Base-by-base conservation (phyloP, 2,113 vertebrate species). In the Anolis sagrei region DNA sequence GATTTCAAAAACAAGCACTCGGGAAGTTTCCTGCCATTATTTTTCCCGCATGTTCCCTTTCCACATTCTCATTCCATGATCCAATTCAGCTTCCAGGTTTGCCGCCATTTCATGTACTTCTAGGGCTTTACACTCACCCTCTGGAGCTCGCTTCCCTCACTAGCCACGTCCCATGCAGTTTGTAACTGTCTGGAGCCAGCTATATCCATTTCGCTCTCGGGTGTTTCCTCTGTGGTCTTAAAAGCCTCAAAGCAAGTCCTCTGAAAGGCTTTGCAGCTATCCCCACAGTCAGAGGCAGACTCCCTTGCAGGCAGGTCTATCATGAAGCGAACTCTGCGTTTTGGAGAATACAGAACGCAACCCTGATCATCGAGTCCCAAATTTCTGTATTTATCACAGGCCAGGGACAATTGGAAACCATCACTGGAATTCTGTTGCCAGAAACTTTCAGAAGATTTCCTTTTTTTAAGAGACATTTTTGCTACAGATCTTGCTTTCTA, bases 401-500 rank as follows among this genome's bases (percentile, higher is more conserved):
- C 89, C 13, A 75, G 7, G 58, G 72, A 83, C 29, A 87, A 69
- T 78, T 78, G 84, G 27, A 62, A 79, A 68, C 1, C 19, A 79
- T 92, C 88, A 14, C 51, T 64, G 64, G 85, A 61, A 36, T 92
- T 94, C 68, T 1, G 86, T 87, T 0, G 44, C 11, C 81, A 81
- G 39, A 88, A 80, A 80, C 89, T 90, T 62, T 92, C 90, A 19
- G 89, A 85, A 64, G 91, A 87, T 32, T 82, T 95, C 79, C 70
- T 94, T 93, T 19, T 92, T 91, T 83, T 94, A 73, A 89, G 83
- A 76, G 93, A 85, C 92, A 94, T 92, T 76, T 69, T 78, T 81
- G 86, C 73, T 79, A 83, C 68, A 88, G 84, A 27, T 3, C 61
- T 70, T 74, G 5, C 0, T 10, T 76, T 70, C 11, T 48, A 39